Percentiles rank a stretch among this genome's conserved stretches.
These are phyloP conservation scores for Caenorhabditis tropicalis DNA, from an alignment of 1,140 invertebrate species.

Conservation along the genomic window DNA sequence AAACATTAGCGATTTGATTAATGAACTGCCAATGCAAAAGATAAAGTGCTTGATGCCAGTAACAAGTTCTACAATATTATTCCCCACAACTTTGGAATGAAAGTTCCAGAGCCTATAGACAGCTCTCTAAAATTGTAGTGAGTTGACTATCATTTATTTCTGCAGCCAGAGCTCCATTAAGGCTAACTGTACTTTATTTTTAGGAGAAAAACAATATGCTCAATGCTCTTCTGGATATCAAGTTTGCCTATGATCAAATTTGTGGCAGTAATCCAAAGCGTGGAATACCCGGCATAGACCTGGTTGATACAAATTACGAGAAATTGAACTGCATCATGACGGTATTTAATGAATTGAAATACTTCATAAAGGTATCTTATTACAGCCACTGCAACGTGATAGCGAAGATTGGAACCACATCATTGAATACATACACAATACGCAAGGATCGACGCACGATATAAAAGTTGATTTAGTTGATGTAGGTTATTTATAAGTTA, in stretches of 20 bases:
- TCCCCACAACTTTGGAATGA: constrained; percentile 87
- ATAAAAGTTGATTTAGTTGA: constrained; percentile 81
- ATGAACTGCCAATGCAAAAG: not conserved
- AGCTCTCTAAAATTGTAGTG: constrained; percentile 73
- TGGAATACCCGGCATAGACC: constrained; percentile 74
- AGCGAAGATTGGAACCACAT: constrained; percentile 82
- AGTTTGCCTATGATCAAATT: constrained; percentile 86
- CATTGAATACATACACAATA: constrained; percentile 82
- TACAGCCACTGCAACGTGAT: constrained; percentile 75
- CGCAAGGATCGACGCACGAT: constrained; percentile 84
- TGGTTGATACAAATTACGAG: constrained; percentile 85
- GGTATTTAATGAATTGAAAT: constrained; percentile 67
- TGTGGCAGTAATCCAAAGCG: constrained; percentile 75
- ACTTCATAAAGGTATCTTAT: not conserved
- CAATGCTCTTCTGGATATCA: constrained; percentile 89
- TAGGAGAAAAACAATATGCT: constrained; percentile 89
- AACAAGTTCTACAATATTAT: constrained; percentile 93
- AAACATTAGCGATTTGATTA: constrained; percentile 76
- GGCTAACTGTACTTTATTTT: too few relatives aligned
- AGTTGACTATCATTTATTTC: too few relatives aligned
- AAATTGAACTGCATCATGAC: constrained; percentile 85
- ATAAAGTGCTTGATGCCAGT: constrained; percentile 81
- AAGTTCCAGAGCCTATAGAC: constrained; percentile 83
- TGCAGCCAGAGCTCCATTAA: too few relatives aligned
- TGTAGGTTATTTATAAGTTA: constrained; percentile 71